phyloP scores from a whole-genome alignment of 2,113 vertebrate genomes.

The Microcebus murinus region DNA sequence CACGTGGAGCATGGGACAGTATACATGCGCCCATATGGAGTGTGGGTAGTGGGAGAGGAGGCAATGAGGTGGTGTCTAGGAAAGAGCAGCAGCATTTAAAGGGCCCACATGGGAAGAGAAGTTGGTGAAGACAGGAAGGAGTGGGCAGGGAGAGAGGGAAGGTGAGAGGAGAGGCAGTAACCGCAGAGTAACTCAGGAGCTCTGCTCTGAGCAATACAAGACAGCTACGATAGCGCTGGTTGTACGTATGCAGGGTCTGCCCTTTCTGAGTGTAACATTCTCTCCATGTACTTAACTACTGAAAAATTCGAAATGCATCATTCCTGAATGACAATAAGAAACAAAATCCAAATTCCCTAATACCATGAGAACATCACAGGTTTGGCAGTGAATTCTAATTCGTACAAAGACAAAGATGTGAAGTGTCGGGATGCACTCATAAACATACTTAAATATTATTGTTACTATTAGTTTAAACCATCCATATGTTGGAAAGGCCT shows the following conservation, averaged over 20 bases:
- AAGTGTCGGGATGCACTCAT: neutral
- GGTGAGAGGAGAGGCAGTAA: neutral
- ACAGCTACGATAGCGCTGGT: too few species aligned
- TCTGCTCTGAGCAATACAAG: neutral
- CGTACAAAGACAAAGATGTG: neutral
- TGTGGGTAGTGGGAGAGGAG: neutral
- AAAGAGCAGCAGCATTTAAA: neutral
- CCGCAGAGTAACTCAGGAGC: rapidly evolving
- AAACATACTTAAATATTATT: neutral
- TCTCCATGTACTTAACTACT: neutral
- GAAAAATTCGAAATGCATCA: neutral
- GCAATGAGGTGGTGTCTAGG: neutral
- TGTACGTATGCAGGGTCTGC: too few species aligned
- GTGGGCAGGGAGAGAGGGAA: too few species aligned
- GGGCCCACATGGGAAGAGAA: neutral
- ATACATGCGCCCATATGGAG: neutral
- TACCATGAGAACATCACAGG: neutral
- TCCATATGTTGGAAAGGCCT: neutral
- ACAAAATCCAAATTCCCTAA: neutral
- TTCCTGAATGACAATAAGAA: neutral
- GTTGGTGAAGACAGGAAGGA: neutral
- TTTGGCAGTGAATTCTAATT: neutral
- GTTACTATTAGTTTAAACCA: neutral
- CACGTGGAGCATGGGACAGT: neutral
- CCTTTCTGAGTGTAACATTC: neutral